Evolutionary conservation across 2,113 vertebrate species (phyloP), one percentile per base, ranked within the genome.

Genomic region (Lota lota): DNA sequence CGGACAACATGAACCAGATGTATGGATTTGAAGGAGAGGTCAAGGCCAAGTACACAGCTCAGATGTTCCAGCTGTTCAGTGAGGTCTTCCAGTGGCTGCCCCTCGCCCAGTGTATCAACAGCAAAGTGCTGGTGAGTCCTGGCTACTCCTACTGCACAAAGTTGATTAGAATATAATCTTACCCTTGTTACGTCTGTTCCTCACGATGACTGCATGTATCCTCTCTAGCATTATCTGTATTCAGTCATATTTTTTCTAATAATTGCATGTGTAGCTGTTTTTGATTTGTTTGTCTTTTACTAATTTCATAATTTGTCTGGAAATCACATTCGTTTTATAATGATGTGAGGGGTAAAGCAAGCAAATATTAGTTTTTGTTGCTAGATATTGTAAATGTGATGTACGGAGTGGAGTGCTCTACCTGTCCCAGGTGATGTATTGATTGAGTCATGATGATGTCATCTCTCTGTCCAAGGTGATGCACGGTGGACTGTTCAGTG

Each of bases 1-100:
- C 96, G 0, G 96, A 98, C 93, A 98, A 97, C 83, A 98, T 98
- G 96, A 98, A 98, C 89, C 95, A 98, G 88, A 98, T 98, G 94
- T 98, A 98, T 0, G 96, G 96, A 2, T 98, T 97, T 19, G 96
- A 98, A 84, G 96, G 96, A 0, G 96, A 97, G 74, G 95, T 98
- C 68, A 98, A 97, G 76, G 96, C 96, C 88, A 98, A 98, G 80
- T 98, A 97, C 90, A 97, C 96, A 0, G 92, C 93, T 0, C 96
- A 97, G 92, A 98, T 98, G 96, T 98, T 96, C 33, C 94, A 96
- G 77, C 94, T 98, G 6, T 98, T 98, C 89, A 97, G 95, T 0
- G 96, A 97, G 82, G 96, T 97, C 76, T 97, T 98, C 64, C 95
- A 98, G 91, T 98, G 96, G 96, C 93, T 98, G 21, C 95, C 96